Evolutionary conservation across 2,888 invertebrate species (phyloP), one percentile per base, ranked within the genome.

Genomic region (Drosophila infuscata): DNA sequence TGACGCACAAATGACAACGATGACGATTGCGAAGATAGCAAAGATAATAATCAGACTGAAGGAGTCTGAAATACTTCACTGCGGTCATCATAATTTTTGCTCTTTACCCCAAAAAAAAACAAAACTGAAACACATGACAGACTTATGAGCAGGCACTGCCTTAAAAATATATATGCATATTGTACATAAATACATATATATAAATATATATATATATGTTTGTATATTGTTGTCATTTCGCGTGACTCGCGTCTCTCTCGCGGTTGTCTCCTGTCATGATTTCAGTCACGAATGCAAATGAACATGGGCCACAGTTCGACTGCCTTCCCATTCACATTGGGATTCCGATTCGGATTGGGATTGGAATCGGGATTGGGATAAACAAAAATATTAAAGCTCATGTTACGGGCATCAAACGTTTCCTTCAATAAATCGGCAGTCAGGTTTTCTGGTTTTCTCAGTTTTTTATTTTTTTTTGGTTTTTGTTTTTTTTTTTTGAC

Each of bases 211-310:
- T 57, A 43, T 41, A 9, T 2, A 3, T 15, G 20, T 6, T 20
- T 46, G 59, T 64, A 33, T 66, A 15, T 48, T 59, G n/a, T 58
- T 29, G 56, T 48, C 62, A 30, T 67, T 57, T 63, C 84, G 89
- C 83, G 83, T 84, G 83, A 84, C 88, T 89, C 82, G 89, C 87
- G 74, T 74, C 66, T 65, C 76, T 67, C 48, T 67, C 52, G 68
- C 66, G 52, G 38, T 63, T 66, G 74, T 63, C 82, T 79, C 65
- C 82, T 79, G 85, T 90, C 81, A 84, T 84, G 81, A 74, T 52
- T 79, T 69, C 68, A 79, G 85, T 85, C 85, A 85, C 85, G 85
- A 85, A 90, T 87, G 79, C 83, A 83, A 83, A 88, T 86, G 83
- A 86, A 86, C 87, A 80, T 77, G 79, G 70, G 62, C 11, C 49